Base-by-base conservation (phyloP, 2,113 vertebrate species). In the Galbula dea region DNA sequence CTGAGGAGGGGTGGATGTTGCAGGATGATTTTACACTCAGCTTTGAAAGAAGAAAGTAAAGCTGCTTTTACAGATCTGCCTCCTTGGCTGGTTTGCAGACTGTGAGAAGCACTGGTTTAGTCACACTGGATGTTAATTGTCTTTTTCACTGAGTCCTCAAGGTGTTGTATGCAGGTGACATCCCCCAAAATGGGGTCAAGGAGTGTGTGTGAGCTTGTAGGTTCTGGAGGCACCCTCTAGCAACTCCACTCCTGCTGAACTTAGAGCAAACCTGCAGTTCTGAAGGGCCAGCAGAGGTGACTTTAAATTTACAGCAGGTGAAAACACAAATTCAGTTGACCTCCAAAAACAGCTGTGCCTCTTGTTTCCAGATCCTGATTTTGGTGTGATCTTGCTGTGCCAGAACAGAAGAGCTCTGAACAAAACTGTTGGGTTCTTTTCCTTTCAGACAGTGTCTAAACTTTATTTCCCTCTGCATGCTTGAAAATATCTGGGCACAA, bases 161-260 rank as follows among this genome's bases (percentile, higher is more conserved):
- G 0, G 0, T 7, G 8, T 46, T 43, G 51, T 5, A 41, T 52
- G 30, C 27, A 46, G 20, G 18, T 74, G 66, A 26, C 15, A 4
- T n/a, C 20, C 39, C 6, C 7, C 32, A 26, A 86, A 19, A 17
- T 5, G 7, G 2, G 2, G 3, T 79, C 0, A 0, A 16, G 7
- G 9, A 55, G 16, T 29, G 5, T 68, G 17, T 6, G 0, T 36
- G 19, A 69, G 23, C 45, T 8, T n/a, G 1, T 14, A 36, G 41
- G 12, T 55, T 9, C 26, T 48, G 4, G 10, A 63, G 66, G 27
- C 63, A 19, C 9, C 23, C 6, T 12, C 1, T 24, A n/a, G 21
- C 66, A 39, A n/a, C 22, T 43, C 27, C 24, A 34, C n/a, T n/a
- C 16, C 19, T 26, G 17, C 71, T 66, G 41, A 76, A 46, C 36